phyloP scores from a whole-genome alignment of 2,113 vertebrate species.

The Arenaria interpres region DNA sequence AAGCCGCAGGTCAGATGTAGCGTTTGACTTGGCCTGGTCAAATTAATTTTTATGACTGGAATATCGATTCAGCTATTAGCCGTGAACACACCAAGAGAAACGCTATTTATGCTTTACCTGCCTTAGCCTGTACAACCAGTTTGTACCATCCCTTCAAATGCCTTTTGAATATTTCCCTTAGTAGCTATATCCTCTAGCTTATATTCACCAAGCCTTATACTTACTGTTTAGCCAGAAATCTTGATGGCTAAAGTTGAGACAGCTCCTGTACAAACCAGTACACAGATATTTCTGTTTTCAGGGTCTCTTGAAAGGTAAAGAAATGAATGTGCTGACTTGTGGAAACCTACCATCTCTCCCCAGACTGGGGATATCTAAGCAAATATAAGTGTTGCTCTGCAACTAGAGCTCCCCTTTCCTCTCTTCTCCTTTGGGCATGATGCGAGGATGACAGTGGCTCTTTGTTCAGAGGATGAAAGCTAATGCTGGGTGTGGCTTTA shows the following conservation, averaged over 20 bases:
- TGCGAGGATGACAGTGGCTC: background rate
- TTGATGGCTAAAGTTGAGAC: background rate
- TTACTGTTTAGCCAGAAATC: background rate
- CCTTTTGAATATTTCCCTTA: background rate
- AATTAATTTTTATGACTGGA: background rate
- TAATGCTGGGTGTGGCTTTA: background rate
- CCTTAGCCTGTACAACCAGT: background rate
- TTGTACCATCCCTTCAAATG: background rate
- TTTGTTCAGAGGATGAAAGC: background rate
- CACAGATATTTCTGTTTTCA: background rate
- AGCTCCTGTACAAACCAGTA: background rate
- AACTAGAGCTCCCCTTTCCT: background rate
- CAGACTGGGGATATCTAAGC: background rate
- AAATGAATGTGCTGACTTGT: background rate
- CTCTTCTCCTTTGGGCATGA: background rate
- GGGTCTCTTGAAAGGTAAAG: background rate
- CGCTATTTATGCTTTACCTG: background rate
- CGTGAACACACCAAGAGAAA: background rate
- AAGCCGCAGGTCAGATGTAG: background rate
- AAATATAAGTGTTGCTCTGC: background rate
- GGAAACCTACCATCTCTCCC: background rate
- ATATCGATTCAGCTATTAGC: background rate
- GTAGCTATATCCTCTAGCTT: background rate
- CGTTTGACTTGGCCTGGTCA: background rate
- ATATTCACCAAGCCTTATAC: background rate